Conservation (phyloP, 1,140 invertebrate species). For the Drosophila nigromelanica region DNA sequence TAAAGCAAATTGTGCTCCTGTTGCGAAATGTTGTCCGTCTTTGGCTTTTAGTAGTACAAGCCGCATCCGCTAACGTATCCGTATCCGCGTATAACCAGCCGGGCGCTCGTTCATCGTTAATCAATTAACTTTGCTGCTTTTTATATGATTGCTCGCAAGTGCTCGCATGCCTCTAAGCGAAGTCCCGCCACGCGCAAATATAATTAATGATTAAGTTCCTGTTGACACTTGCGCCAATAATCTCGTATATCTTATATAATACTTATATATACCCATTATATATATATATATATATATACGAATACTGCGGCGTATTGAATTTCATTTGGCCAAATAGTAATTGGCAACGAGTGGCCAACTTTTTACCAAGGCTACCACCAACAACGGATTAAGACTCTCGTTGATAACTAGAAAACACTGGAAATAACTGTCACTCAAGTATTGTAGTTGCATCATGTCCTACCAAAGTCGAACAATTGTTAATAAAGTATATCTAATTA, state of each 20-base stretch:
- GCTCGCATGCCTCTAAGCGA: constrained; percentile 16
- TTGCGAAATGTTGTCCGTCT: constrained; percentile 43
- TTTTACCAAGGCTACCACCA: constrained; percentile 24
- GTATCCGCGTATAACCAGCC: constrained; percentile 2
- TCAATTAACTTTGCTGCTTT: constrained; percentile 69
- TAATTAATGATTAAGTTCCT: constrained; percentile 75
- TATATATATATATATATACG: not conserved
- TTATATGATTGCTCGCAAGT: constrained; percentile 47
- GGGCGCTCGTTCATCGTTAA: constrained; percentile 47
- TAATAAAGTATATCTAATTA: not conserved
- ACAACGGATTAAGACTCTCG: not conserved
- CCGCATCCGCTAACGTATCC: constrained; percentile 11
- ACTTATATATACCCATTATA: not conserved
- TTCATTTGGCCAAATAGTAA: constrained; percentile 58
- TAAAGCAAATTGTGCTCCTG: constrained; percentile 69
- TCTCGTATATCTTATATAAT: constrained; percentile 61
- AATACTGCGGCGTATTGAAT: constrained; percentile 50
- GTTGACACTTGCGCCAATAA: constrained; percentile 62
- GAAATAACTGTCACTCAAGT: not conserved
- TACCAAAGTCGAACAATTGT: not conserved
- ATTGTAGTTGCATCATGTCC: no score
- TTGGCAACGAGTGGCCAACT: constrained; percentile 43
- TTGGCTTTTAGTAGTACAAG: constrained; percentile 32
- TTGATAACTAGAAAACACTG: not conserved
- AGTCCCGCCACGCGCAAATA: constrained; percentile 64